Base-by-base conservation (phyloP, 1,140 invertebrate species). In the Drosophila kurseongensis region DNA sequence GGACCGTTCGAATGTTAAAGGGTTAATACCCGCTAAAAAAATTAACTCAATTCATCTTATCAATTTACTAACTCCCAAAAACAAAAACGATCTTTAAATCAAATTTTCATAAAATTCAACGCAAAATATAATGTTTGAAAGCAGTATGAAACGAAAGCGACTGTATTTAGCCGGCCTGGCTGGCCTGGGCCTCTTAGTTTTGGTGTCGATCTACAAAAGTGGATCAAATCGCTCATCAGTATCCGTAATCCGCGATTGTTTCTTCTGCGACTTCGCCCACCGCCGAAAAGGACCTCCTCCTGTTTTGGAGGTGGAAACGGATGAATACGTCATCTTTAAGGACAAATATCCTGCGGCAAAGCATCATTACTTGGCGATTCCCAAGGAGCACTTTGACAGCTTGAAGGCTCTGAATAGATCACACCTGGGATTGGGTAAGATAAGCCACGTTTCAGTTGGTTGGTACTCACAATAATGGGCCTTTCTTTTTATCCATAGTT, bases 321-420 rank as follows among this genome's bases (percentile, higher is more conserved):
- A 97, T 1, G 94, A 96, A 52, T 92, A 96, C 41, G 94, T 96
- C 12, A 96, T 97, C 32, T 97, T 98, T 89, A 94, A 95, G 59
- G 97, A 98, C 91, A 98, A 97, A 38, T 95, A 95, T 89, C 97
- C 97, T 14, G 97, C 95, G 0, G 94, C 97, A 2, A 94, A 93
- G 6, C 94, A 96, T 92, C 97, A 98, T 93, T 96, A 96, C 88
- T 93, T 98, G 54, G 95, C 97, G 35, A 93, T 98, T 36, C 95
- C 97, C 0, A 97, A 96, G 89, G 92, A 93, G 36, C 97, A 98
- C 92, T 95, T 97, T 48, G 92, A 93, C 32, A 96, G 96, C 93
- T 94, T 95, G 0, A 97, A 96, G 86, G 85, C 91, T 18, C 93
- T 98, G 29, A 94, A 93, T 18, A 75, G 92, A 23, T 92, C 94